Percentiles rank a stretch among this genome's conserved stretches.
phyloP scores from a whole-genome alignment of 2,113 vertebrate genomes.

The Zosterops pallidus region DNA sequence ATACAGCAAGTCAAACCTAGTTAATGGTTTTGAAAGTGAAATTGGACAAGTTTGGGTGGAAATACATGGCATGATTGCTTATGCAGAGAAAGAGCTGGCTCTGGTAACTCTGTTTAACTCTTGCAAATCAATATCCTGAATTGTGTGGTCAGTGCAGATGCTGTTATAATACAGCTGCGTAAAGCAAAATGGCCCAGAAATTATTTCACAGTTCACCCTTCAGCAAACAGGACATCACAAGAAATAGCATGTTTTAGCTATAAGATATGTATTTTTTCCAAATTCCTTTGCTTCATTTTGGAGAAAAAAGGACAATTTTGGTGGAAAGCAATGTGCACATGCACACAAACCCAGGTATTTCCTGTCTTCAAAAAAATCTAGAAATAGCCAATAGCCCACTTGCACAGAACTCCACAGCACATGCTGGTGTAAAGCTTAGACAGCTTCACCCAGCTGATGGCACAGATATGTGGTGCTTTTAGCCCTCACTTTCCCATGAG shows the following conservation, averaged over 20 bases:
- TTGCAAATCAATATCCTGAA: background rate
- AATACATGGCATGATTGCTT: background rate
- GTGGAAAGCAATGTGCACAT: background rate
- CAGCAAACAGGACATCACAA: background rate
- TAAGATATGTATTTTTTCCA: background rate
- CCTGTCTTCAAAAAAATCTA: background rate
- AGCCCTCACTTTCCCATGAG: background rate
- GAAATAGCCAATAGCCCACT: background rate
- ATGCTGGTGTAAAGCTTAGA: background rate
- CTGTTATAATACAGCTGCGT: background rate
- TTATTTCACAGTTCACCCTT: background rate
- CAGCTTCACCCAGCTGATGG: background rate
- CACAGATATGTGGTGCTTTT: background rate
- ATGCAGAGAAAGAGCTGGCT: background rate
- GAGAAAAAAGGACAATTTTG: background rate
- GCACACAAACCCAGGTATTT: background rate
- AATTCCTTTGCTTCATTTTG: background rate
- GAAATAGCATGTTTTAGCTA: background rate
- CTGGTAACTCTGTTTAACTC: background rate
- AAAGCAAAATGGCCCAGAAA: background rate
- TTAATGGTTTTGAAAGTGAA: background rate
- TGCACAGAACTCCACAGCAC: background rate
- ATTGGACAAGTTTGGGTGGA: background rate
- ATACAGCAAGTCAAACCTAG: background rate
- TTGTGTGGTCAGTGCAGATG: background rate